Percentiles rank a stretch among this genome's conserved stretches.
Conservation (phyloP, 53 echinoderm and acorn worm species). For the Echinarachnius parma region DNA sequence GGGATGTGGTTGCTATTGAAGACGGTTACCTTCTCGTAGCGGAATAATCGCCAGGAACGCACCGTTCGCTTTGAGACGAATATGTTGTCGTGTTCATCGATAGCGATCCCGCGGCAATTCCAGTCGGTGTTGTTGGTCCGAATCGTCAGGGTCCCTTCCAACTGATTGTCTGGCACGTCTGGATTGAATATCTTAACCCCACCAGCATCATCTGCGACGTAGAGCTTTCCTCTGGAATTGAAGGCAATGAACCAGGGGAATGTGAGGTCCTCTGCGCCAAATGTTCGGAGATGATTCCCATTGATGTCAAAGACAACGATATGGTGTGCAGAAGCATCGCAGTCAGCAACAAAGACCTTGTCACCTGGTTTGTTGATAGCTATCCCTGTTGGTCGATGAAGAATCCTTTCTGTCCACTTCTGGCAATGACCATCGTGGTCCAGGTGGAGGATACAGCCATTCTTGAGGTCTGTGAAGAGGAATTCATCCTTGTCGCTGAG, state of each 20-base stretch:
- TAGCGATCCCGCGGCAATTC: slow-evolving; percentile 18
- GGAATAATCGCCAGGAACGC: background rate
- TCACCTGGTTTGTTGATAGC: slow-evolving; percentile 4
- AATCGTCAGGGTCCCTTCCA: background rate
- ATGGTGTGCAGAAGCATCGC: background rate
- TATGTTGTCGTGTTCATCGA: slow-evolving; percentile 27
- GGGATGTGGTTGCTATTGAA: slow-evolving; percentile 1
- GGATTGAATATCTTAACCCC: slow-evolving; percentile 3
- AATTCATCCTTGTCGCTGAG: slow-evolving; percentile 5
- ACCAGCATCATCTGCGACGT: background rate
- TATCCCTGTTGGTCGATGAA: slow-evolving; percentile 12
- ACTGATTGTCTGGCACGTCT: background rate
- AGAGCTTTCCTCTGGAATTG: slow-evolving; percentile 10
- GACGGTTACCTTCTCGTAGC: slow-evolving; percentile 14
- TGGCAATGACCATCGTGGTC: background rate
- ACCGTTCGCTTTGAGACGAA: slow-evolving; percentile 8
- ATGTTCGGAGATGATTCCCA: slow-evolving; percentile 2
- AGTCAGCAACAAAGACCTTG: slow-evolving; percentile 17
- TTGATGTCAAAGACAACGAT: background rate
- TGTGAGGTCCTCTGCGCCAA: slow-evolving; percentile 2
- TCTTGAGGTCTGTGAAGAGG: slow-evolving; percentile 20
- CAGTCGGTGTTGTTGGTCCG: slow-evolving; percentile 8
- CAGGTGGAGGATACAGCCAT: background rate
- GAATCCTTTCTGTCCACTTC: background rate
- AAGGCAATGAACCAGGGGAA: slow-evolving; percentile 28